phyloP scores from a whole-genome alignment of 2,888 invertebrate species.

The Dastarcus helophoroides region DNA sequence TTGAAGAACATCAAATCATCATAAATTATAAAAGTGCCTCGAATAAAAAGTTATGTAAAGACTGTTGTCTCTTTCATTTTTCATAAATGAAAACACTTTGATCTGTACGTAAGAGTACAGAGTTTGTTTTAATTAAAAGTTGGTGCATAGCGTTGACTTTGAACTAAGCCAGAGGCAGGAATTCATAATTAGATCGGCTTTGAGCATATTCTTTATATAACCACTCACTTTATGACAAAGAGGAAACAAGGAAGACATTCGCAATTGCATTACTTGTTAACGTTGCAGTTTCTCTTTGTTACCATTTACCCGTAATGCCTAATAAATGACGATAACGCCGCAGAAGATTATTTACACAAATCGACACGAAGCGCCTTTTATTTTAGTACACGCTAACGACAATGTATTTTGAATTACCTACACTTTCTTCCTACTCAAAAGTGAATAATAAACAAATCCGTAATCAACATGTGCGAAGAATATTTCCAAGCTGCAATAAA shows the following conservation, averaged over 20 bases:
- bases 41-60: too few species aligned
- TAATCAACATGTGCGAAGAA: too few species aligned
- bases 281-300: neutral
- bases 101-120: slow-evolving; percentile 30
- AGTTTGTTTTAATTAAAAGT: slow-evolving; percentile 39
- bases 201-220: slow-evolving; percentile 26
- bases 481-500: too few species aligned
- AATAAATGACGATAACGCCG: neutral
- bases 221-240: slow-evolving; percentile 19
- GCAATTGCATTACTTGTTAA: slow-evolving; percentile 9
- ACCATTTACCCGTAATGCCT: neutral
- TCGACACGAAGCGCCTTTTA: too few species aligned
- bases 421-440: neutral
- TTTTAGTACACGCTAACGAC: too few species aligned
- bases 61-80: slow-evolving; percentile 29
- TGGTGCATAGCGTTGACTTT: slow-evolving; percentile 33
- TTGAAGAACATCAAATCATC: too few species aligned
- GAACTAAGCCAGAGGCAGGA: slow-evolving; percentile 30
- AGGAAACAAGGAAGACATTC: slow-evolving; percentile 13
- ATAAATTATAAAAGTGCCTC: too few species aligned
- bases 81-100: slow-evolving; percentile 34
- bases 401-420: too few species aligned
- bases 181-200: slow-evolving; percentile 35
- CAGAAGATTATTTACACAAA: too few species aligned
- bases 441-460: too few species aligned